Evolutionary conservation across 2,888 invertebrate genomes (phyloP), one percentile per base, ranked within the genome.

Genomic region (Meiosimyza decipiens): DNA sequence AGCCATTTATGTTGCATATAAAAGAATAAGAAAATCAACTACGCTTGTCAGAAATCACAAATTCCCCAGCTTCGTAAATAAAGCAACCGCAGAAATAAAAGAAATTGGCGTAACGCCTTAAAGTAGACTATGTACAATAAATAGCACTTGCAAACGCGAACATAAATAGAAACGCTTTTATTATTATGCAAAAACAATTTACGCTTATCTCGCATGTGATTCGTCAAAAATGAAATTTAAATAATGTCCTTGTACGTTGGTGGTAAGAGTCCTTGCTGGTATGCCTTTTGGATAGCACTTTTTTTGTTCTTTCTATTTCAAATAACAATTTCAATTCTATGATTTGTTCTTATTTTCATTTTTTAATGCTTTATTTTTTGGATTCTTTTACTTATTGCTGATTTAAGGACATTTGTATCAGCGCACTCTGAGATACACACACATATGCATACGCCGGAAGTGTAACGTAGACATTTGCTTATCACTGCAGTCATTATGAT

Each of bases 121-220:
- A 59, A 73, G 72, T 74, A 74, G 72, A 67, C 67, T 50, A 40
- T 49, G 16, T 15, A 63, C 62, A 16, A n/a, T 18, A 18, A 51
- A 64, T 2, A 22, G 18, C 40, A 9, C 13, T 54, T 54, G 18
- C 16, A 59, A 15, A 59, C 28, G 59, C 18, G 13, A 16, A 52
- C 28, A 18, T 64, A 60, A 65, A 28, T n/a, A 69, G n/a, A 50
- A 60, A 47, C 16, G 28, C 18, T 22, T 28, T 11, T 33, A 16
- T 15, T 18, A 52, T 51, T 62, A 71, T 47, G 55, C 71, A 68
- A 80, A 81, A 82, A 82, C 80, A 83, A 82, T 83, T 83, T 82
- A 76, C 74, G 74, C 82, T 81, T 82, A 82, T 82, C 82, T 81
- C 75, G 73, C 76, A 57, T 76, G 75, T 82, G 83, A 83, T 82